A percentile compares a stretch with the other conserved stretches of the same genome.
Conservation (phyloP, 1,140 invertebrate genomes). For the Drosophila funebris region DNA sequence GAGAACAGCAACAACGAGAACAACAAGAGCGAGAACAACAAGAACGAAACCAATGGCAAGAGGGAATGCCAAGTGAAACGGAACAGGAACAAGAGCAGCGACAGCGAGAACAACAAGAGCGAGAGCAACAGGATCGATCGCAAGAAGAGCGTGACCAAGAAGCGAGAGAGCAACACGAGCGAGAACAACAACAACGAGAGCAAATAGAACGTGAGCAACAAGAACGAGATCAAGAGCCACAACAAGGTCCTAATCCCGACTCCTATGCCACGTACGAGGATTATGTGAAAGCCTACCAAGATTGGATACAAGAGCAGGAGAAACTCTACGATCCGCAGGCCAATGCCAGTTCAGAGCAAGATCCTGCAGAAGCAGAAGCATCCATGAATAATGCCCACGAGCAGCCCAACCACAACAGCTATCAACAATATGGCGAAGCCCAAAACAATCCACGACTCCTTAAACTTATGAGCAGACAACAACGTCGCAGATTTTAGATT, state of each 20-base stretch:
- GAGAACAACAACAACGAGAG: constrained; percentile 17
- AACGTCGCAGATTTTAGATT: too few species aligned
- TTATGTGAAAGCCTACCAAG: constrained; percentile 23
- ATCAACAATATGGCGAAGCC: neutral
- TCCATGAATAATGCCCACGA: neutral
- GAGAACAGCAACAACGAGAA: constrained; percentile 19
- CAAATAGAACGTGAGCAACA: constrained; percentile 20
- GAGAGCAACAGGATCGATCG: constrained; percentile 2
- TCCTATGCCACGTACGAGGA: constrained; percentile 27
- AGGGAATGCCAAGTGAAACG: constrained; percentile 1
- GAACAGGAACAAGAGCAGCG: constrained; percentile 24
- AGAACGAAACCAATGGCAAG: constrained; percentile 12
- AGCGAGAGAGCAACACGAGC: constrained; percentile 17
- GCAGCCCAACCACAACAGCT: neutral
- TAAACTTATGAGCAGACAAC: too few species aligned
- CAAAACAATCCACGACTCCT: neutral
- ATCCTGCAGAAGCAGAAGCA: neutral
- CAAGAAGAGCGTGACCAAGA: constrained; percentile 18
- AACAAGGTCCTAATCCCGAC: neutral
- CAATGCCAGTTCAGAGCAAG: constrained; percentile 10
- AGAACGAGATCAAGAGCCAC: neutral
- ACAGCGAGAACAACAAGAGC: constrained; percentile 1
- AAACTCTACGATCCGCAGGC: constrained; percentile 2
- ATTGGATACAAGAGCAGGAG: neutral
- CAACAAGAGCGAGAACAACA: constrained; percentile 20